These are phyloP conservation scores for Hafferia zeledoni DNA, from an alignment of 2,797 vertebrate genomes.

Conservation along the genomic window DNA sequence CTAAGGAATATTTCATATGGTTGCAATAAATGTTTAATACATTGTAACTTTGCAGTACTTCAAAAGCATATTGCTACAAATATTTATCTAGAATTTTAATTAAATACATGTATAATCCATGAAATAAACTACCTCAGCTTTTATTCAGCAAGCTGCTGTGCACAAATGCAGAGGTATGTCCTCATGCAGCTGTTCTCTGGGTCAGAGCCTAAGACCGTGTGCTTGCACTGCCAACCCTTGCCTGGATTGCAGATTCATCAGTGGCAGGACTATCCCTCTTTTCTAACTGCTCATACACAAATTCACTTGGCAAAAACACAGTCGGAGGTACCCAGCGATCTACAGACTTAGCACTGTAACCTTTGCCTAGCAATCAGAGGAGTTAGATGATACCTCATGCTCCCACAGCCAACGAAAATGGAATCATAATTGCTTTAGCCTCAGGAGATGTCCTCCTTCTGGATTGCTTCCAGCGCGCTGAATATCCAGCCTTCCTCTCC, in stretches of 20 bases:
- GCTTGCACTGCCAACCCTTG: background rate
- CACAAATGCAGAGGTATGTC: background rate
- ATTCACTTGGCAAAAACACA: background rate
- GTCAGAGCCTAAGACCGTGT: background rate
- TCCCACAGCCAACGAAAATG: background rate
- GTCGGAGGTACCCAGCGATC: background rate
- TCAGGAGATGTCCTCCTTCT: background rate
- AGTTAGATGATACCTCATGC: background rate
- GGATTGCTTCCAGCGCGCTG: background rate
- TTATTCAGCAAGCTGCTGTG: background rate
- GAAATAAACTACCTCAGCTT: slow-evolving; percentile 37
- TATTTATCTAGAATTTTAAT: slow-evolving; percentile 65
- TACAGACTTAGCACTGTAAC: background rate
- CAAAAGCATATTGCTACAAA: slow-evolving; percentile 50
- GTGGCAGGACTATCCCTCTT: background rate
- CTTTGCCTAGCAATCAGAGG: background rate
- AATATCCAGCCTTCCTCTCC: background rate
- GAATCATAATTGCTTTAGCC: slow-evolving; percentile 2
- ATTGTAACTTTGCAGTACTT: slow-evolving; percentile 52
- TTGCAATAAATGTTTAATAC: slow-evolving; percentile 60
- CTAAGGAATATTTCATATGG: slow-evolving; percentile 28
- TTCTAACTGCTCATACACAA: background rate
- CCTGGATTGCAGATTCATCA: background rate
- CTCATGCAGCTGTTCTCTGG: background rate
- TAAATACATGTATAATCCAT: slow-evolving; percentile 58